phyloP scores from a whole-genome alignment of 2,888 invertebrate genomes.

The Seira sanloemensis region DNA sequence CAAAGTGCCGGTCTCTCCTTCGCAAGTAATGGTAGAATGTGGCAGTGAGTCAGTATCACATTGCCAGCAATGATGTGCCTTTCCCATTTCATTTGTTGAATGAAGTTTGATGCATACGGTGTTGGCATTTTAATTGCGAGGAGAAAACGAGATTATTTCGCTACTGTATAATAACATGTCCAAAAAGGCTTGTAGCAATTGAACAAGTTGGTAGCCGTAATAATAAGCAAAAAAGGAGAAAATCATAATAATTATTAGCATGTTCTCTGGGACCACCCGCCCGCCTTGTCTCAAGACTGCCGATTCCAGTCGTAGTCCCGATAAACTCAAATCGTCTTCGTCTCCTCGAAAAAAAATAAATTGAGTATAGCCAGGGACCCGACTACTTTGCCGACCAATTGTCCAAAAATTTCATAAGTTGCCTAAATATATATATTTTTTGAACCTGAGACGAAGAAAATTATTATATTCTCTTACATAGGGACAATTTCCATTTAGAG shows the following conservation, averaged over 20 bases:
- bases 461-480: not conserved
- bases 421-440: not conserved
- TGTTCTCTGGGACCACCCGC: constrained; percentile 42
- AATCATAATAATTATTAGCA: constrained; percentile 49
- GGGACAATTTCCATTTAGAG: not conserved
- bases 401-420: not conserved
- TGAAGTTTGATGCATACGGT: constrained; percentile 53
- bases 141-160: constrained; percentile 64
- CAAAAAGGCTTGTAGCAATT: not conserved
- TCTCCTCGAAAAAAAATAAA: not conserved
- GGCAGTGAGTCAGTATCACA: too few relatives aligned
- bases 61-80: too few relatives aligned
- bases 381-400: not conserved
- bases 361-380: too few relatives aligned
- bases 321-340: not conserved
- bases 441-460: not conserved
- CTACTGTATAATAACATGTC: constrained; percentile 45
- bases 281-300: constrained; percentile 42
- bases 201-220: constrained; percentile 17
- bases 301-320: constrained; percentile 9
- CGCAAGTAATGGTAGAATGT: too few relatives aligned
- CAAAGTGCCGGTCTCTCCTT: not conserved
- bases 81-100: too few relatives aligned
- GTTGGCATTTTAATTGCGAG: constrained; percentile 61
- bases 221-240: constrained; percentile 42